Evolutionary conservation across 2,797 vertebrate species (phyloP), one percentile per base, ranked within the genome.

Genomic region (Liasis olivaceus): DNA sequence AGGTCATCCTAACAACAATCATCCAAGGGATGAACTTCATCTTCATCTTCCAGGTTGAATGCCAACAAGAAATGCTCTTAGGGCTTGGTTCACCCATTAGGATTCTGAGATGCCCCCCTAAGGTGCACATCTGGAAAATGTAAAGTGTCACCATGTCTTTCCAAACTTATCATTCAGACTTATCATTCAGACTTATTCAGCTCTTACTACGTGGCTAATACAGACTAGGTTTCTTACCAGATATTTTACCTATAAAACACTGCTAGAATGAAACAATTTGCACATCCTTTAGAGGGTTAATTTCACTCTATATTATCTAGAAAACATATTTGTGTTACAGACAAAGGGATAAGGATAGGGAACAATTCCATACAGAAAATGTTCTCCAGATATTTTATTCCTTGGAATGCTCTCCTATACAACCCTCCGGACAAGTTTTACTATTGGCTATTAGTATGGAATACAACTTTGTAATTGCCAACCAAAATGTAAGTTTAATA

Each of bases 371-470:
- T 15, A 28, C 31, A 0, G 0, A 89, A 62, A 72, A 77, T 1
- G 60, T 85, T 64, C 58, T 87, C 66, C 31, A n/a, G 31, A 26
- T 5, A 88, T 88, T 87, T 72, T 31, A 36, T 91, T 66, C 87
- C 20, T 12, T 31, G 87, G 0, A 2, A 17, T 17, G 20, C 69
- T 42, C 1, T 54, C 64, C 5, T 6, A 9, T 5, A 7, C 8
- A 42, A 89, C 15, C 2, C 4, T 12, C 64, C 17, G 17, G 0
- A 13, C 0, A 12, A 1, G 5, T 14, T 3, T 13, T 0, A 15
- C 7, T 90, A 36, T 54, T 59, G 20, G 47, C 28, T 15, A 14
- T 63, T 5, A 2, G 28, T 0, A 84, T 69, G 36, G 47, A 24
- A 13, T 63, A 87, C 59, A 36, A 88, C 86, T 62, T 58, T 72